Evolutionary conservation across 2,113 vertebrate species (phyloP), one percentile per base, ranked within the genome.

Genomic region (Carassius gibelio): DNA sequence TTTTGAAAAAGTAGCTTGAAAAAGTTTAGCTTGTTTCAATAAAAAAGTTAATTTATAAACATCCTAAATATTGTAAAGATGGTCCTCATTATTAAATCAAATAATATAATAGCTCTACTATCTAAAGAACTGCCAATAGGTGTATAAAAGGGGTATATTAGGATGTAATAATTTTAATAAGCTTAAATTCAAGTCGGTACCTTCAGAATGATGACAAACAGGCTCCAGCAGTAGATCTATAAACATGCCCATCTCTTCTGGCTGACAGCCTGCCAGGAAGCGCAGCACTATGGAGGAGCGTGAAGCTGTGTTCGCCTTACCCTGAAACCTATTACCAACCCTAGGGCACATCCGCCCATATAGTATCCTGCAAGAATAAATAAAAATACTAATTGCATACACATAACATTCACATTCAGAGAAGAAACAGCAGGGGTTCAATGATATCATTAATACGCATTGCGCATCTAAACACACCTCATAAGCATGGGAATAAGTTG

Each of bases 261-360:
- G 90, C 66, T 95, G 94, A 0, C 96, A 97, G 8, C 96, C 96
- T 0, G 97, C 97, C 17, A 99, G 94, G 90, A 99, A 99, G 0
- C 97, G 93, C 81, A 99, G 91, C 13, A 99, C 96, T 0, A 98
- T 98, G 36, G 96, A 95, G 91, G 96, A 97, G 13, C 97, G 96
- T 26, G 95, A 93, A 48, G 94, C 71, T 0, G 97, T 93, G 0
- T 93, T 92, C 2, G 97, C 93, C 84, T 96, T 98, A 45, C 98
- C 97, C 89, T 99, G 97, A 6, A 98, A 98, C 94, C 96, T 98
- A 88, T 91, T 99, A 75, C 97, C 96, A 0, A 96, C 96, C 94
- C 97, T 98, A 81, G 95, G 96, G 90, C 96, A 96, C 95, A 99
- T 97, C 52, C 97, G 95, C 2, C 97, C 98, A 38, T 96, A 99